Conservation (phyloP, 2,888 invertebrate genomes). For the Endomychus coccineus region DNA sequence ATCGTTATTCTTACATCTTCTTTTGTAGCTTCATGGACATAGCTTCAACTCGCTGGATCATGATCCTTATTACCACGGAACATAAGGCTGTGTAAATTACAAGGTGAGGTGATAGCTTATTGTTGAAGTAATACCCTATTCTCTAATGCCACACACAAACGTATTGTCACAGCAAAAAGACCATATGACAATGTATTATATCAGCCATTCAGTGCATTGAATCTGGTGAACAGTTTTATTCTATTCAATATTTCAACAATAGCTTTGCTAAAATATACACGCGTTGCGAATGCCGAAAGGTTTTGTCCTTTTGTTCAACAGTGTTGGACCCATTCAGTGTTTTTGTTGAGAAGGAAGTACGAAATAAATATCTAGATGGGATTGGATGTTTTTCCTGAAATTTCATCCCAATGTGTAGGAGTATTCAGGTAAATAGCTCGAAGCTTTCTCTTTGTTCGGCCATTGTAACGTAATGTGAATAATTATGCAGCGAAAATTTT, state of each 20-base stretch:
- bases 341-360: constrained; percentile 42
- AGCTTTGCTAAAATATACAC: constrained; percentile 44
- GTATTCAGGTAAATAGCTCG: constrained; percentile 30
- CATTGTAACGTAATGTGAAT: no score
- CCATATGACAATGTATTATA: constrained; percentile 46
- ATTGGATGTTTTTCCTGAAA: constrained; percentile 39
- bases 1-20: no score
- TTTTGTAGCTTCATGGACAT: no score
- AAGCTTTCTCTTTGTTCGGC: constrained; percentile 8
- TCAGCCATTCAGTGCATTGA: constrained; percentile 42
- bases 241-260: constrained; percentile 38
- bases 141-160: constrained; percentile 43
- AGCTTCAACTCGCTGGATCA: no score
- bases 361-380: constrained; percentile 38
- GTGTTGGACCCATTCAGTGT: constrained; percentile 42
- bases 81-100: constrained; percentile 14
- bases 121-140: constrained; percentile 39
- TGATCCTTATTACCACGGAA: constrained; percentile 12
- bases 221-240: constrained; percentile 43
- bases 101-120: constrained; percentile 20
- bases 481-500: constrained; percentile 15
- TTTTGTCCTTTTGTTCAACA: constrained; percentile 40
- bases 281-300: constrained; percentile 46
- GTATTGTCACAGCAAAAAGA: constrained; percentile 43
- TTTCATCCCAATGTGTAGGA: constrained; percentile 33